A percentile compares a stretch with the other conserved stretches of the same genome.
phyloP scores from a whole-genome alignment of 2,888 invertebrate species.

The Drosophila stalkeri region DNA sequence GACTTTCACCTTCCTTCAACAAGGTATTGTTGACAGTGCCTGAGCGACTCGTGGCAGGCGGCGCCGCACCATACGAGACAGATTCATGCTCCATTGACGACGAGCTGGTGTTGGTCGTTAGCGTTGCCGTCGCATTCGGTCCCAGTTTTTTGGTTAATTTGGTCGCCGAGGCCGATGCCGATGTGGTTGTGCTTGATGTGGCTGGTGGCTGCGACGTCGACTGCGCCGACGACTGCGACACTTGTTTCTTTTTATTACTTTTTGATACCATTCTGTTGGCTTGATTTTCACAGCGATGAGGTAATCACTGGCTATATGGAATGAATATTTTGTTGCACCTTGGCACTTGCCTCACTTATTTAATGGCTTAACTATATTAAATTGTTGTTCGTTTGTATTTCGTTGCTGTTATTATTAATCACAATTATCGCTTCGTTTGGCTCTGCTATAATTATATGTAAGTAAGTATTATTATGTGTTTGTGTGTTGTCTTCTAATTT shows the following conservation, averaged over 20 bases:
- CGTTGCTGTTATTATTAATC: constrained; percentile 56
- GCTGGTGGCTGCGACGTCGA: constrained; percentile 49
- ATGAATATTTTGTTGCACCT: constrained; percentile 45
- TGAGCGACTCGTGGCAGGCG: constrained; percentile 13
- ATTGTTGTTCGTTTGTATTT: constrained; percentile 37
- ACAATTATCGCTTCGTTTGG: constrained; percentile 64
- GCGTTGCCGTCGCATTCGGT: constrained; percentile 67
- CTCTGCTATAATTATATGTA: constrained; percentile 28
- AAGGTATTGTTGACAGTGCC: constrained; percentile 6
- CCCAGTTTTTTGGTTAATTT: constrained; percentile 72
- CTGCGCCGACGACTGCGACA: constrained; percentile 57
- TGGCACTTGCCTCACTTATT: constrained; percentile 28
- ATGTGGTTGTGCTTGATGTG: constrained; percentile 73
- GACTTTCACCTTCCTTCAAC: constrained; percentile 18
- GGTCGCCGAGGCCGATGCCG: constrained; percentile 71
- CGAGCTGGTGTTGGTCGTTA: constrained; percentile 68
- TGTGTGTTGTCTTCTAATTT: constrained; percentile 54
- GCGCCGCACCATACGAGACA: constrained; percentile 53
- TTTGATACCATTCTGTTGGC: constrained; percentile 82
- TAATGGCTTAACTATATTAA: constrained; percentile 31
- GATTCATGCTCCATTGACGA: constrained; percentile 74
- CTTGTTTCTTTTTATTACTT: constrained; percentile 80
- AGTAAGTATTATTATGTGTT: constrained; percentile 8
- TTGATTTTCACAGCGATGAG: constrained; percentile 64
- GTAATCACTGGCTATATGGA: constrained; percentile 62